phyloP scores from a whole-genome alignment of 2,113 vertebrate genomes.

The Ameiurus melas region DNA sequence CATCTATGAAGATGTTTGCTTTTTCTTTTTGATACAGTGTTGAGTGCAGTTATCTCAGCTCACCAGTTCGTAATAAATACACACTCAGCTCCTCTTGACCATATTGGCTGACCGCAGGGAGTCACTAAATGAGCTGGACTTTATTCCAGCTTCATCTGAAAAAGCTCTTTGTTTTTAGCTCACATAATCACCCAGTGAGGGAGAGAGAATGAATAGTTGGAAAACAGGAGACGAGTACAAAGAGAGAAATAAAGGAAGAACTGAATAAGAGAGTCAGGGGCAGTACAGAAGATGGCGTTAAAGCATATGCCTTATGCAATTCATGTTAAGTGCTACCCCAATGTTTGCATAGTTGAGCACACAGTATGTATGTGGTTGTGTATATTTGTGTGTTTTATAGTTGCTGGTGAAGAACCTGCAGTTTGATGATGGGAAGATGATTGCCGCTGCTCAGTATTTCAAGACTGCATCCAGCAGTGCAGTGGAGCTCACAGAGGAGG shows the following conservation, averaged over 20 bases:
- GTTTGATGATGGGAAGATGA: conserved; percentile 85
- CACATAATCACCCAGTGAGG: conserved; percentile 12
- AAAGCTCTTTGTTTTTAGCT: conserved; percentile 35
- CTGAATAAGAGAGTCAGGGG: not conserved
- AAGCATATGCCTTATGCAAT: not conserved
- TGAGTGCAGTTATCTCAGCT: not conserved
- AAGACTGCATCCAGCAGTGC: conserved; percentile 61
- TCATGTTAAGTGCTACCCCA: not conserved
- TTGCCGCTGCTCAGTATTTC: conserved; percentile 80
- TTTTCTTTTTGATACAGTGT: not conserved
- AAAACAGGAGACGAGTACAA: not conserved
- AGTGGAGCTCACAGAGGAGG: conserved; percentile 78
- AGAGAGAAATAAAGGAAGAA: not conserved
- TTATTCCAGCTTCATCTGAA: not conserved
- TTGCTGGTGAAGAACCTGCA: conserved; percentile 83
- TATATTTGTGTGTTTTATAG: conserved; percentile 59
- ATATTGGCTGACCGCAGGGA: not conserved
- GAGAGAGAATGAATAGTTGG: not conserved
- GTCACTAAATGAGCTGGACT: not conserved
- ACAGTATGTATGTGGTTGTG: not conserved
- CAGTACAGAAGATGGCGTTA: not conserved
- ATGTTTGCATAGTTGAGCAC: not conserved
- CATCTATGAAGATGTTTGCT: not conserved
- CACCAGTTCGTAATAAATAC: not conserved
- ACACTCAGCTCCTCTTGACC: not conserved